Base-by-base conservation (phyloP, 2,113 vertebrate species). In the Pholis gunnellus region DNA sequence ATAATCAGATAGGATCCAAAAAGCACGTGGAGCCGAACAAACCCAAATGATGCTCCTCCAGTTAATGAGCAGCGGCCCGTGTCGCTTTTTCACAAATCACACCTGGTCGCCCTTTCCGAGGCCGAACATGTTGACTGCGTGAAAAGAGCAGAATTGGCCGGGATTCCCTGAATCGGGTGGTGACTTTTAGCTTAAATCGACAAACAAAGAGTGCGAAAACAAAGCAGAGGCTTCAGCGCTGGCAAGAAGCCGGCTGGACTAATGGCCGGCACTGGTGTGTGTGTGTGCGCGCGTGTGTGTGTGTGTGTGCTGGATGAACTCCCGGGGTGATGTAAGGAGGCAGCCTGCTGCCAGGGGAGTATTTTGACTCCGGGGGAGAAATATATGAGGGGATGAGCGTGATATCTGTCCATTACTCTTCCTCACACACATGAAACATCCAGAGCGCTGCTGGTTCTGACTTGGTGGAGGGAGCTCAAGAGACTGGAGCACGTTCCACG, bases 121-220 rank as follows among this genome's bases (percentile, higher is more conserved):
- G 40, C 42, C 29, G 9, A 25, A 2, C 4, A 7, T 29, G 36
- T 27, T 57, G 27, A 66, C 60, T 5, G 25, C 50, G 54, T 50
- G 42, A 38, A 46, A 5, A 29, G 25, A 27, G 25, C 54, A 48
- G 29, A 20, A 34, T 27, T 11, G 13, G 42, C 60, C 22, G 25
- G 22, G 52, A 54, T 50, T 50, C 18, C 17, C 48, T 8, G 18
- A 20, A 20, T 50, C 18, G 38, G 38, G 9, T 84, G 85, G 65
- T 75, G 77, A 74, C 78, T 85, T 84, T 90, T 73, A 83, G 54
- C 78, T 82, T 44, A 75, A 92, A 90, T 84, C 85, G 70, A 86
- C 65, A 80, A 72, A 88, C 34, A 82, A 52, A 70, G 70, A 79
- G 29, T 42, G 20, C 6, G 29, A 75, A 54, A 77, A 74, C 38